Evolutionary conservation across 2,888 invertebrate species (phyloP).

Genomic region (Lepidochitona cinerea): DNA sequence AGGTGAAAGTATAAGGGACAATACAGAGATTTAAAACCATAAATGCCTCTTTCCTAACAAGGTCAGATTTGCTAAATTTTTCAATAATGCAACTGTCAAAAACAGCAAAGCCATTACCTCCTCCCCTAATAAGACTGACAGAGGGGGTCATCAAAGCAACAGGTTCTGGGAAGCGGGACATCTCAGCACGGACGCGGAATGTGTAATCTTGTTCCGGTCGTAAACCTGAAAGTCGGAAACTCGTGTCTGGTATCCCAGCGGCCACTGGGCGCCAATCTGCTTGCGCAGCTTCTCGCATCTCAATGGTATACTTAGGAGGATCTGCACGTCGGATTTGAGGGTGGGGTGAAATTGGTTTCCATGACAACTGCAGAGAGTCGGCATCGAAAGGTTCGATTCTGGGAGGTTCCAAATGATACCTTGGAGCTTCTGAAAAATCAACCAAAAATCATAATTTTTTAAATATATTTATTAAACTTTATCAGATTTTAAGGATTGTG

Average conservation of each 20-base stretch:
- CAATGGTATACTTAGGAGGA: slow-evolving; percentile 54
- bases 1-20: no score
- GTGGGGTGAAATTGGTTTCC: slow-evolving; percentile 57
- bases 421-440: background rate
- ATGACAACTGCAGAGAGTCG: slow-evolving; percentile 53
- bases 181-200: slow-evolving; percentile 92
- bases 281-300: slow-evolving; percentile 51
- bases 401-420: slow-evolving; percentile 26
- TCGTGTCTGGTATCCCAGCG: slow-evolving; percentile 4
- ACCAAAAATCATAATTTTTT: no score
- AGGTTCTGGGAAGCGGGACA: background rate
- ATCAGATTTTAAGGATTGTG: no score
- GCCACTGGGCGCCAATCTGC: slow-evolving; percentile 39
- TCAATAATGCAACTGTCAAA: background rate
- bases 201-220: slow-evolving; percentile 83
- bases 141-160: background rate
- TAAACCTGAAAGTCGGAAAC: slow-evolving; percentile 26
- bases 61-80: background rate
- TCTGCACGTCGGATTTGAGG: slow-evolving; percentile 40
- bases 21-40: no score
- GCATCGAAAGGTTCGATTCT: slow-evolving; percentile 42
- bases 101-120: background rate
- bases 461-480: no score
- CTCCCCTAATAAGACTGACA: background rate
- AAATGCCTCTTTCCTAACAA: no score